Evolutionary conservation across 1,140 invertebrate genomes (phyloP).

Genomic region (Eufriesea mexicana): DNA sequence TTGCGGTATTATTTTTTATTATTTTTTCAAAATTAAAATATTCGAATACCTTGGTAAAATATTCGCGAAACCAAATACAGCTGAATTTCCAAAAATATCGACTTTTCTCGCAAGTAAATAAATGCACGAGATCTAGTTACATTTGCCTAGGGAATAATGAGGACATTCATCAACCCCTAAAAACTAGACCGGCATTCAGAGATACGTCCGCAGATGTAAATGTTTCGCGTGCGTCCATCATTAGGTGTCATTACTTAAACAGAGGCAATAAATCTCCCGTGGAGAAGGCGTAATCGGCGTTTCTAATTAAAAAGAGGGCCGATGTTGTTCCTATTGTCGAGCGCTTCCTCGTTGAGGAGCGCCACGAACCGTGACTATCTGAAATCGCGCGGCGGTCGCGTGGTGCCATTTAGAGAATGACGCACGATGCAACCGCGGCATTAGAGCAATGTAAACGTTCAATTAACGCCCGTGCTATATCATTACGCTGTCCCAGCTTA

Average conservation of each 20-base stretch:
- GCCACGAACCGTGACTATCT: slow-evolving; percentile 49
- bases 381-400: slow-evolving; percentile 35
- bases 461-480: slow-evolving; percentile 42
- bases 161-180: background rate
- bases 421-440: slow-evolving; percentile 44
- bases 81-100: too few relatives aligned
- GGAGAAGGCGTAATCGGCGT: background rate
- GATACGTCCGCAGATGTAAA: background rate
- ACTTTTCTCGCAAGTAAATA: too few relatives aligned
- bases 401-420: slow-evolving; percentile 46
- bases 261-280: background rate
- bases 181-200: background rate
- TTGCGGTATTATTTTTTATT: too few relatives aligned
- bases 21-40: too few relatives aligned
- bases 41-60: too few relatives aligned
- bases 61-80: too few relatives aligned
- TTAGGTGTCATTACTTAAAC: slow-evolving; percentile 6
- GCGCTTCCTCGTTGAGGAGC: slow-evolving; percentile 2
- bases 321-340: slow-evolving; percentile 22
- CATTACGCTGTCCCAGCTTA: slow-evolving; percentile 20
- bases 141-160: background rate
- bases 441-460: slow-evolving; percentile 50
- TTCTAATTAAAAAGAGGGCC: slow-evolving; percentile 28
- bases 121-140: background rate
- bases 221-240: background rate